phyloP scores from a whole-genome alignment of 2,113 vertebrate genomes.

The Python bivittatus region DNA sequence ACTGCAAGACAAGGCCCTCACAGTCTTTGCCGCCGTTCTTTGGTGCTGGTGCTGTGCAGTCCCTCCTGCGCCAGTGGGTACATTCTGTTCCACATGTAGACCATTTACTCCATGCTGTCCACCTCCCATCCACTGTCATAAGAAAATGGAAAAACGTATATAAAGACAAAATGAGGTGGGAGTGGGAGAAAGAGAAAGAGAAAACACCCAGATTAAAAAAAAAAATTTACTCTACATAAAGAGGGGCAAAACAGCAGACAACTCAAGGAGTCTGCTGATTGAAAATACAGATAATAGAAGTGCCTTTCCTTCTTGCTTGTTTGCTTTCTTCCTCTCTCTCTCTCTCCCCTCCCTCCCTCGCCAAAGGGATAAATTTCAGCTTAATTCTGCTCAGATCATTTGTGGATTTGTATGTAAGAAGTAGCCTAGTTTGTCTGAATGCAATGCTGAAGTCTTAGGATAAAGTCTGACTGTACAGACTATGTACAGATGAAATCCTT shows the following conservation, averaged over 20 bases:
- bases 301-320: background rate
- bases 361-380: background rate
- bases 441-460: background rate
- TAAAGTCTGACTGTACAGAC: background rate
- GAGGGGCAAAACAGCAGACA: background rate
- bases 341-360: background rate
- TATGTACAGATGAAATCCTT: background rate
- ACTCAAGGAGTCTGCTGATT: background rate
- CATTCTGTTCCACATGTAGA: conserved; percentile 94
- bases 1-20: conserved; percentile 86
- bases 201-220: background rate
- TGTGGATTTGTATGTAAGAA: background rate
- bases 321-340: background rate
- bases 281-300: background rate
- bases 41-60: conserved; percentile 87
- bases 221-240: background rate
- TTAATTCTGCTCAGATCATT: background rate
- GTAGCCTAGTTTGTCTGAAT: background rate
- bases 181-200: background rate
- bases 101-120: conserved; percentile 96
- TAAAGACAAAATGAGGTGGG: background rate
- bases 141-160: conserved; percentile 20
- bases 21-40: conserved; percentile 95
- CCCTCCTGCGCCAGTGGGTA: conserved; percentile 92
- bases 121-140: conserved; percentile 88